Evolutionary conservation across 2,888 invertebrate species (phyloP), one percentile per base, ranked within the genome.

Genomic region (Cryptosula pallasiana): DNA sequence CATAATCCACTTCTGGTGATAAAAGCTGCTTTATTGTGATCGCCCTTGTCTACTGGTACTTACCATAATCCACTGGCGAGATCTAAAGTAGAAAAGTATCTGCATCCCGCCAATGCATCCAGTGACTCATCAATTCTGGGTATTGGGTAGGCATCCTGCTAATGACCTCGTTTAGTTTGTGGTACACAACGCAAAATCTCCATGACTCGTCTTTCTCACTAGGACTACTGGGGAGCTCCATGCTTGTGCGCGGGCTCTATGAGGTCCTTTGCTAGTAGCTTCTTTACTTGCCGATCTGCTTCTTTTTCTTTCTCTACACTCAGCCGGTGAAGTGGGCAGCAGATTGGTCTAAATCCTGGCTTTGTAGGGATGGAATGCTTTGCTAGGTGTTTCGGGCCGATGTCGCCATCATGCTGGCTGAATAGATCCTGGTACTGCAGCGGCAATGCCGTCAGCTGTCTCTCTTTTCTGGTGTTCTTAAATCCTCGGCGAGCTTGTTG

Each of bases 1-100:
- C 20, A 45, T 9, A 45, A 20, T 20, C 20, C 20, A 20, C 20
- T 45, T 9, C n/a, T 20, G 45, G 45, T 45, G 9, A 20, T 45
- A 45, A 77, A 77, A 23, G 76, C 77, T 9, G 77, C 75, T 73
- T 77, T 78, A 1, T 45, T n/a, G 54, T 69, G 72, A 69, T 75
- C 76, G 13, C 71, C 69, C 25, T 69, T 69, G 3, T 72, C 71
- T 27, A 76, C 57, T 13, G 72, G 75, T 0, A 78, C 74, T 58
- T 79, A 78, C 76, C 76, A 77, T 69, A 77, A 78, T 9, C 77
- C 76, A 20, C 69, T 55, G 13, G 55, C 72, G 13, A 77, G 57
- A 71, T 45, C 45, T 45, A 45, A 20, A 45, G 45, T 45, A 45
- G 9, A 13, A 45, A 45, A 45, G 45, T 13, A 20, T 9, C 45